Base-by-base conservation (phyloP, 1,140 invertebrate genomes). In the Drosophila nigromelanica region DNA sequence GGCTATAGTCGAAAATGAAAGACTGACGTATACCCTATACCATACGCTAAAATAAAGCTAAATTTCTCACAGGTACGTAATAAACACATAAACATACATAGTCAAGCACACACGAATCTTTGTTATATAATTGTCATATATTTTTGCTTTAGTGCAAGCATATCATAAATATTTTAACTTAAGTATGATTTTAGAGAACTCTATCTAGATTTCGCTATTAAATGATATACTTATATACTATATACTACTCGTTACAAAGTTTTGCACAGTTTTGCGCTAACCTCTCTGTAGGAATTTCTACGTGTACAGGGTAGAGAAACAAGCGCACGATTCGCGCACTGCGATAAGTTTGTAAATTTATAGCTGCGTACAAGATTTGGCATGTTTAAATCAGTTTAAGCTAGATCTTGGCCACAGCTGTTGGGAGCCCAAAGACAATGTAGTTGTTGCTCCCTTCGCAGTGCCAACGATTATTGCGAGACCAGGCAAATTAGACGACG, bases 331-430 rank as follows among this genome's bases (percentile, higher is more conserved):
- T 85, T 73, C 66, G 78, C 74, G 45, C 55, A 63, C 66, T 27
- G 62, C 80, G 81, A 81, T 85, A 86, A 85, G 59, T 71, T 87
- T 86, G 55, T 27, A 55, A 72, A 81, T 81, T 87, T 79, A 82
- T 87, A 76, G 81, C 12, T 52, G 60, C 55, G 50, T 76, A 71
- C 73, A 55, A 76, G 54, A 76, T 72, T 72, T 76, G 60, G 60
- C 61, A 59, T 76, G 68, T 66, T 76, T 72, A 72, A 72, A 71
- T 72, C 73, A 75, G 63, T 61, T 67, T 60, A 63, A 48, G 51
- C 33, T 37, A 37, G 42, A 72, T 64, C 45, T 72, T 21, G 30
- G 47, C 59, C 42, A 64, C 14, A 43, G 63, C 40, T 61, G 73
- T 12, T 37, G 60, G 21, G 43, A 35, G 37, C 12, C 48, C 15